A percentile compares a stretch with the other conserved stretches of the same genome.
These are phyloP conservation scores for Carpatolechia fugitivella DNA, from an alignment of 2,888 invertebrate species.

Conservation along the genomic window DNA sequence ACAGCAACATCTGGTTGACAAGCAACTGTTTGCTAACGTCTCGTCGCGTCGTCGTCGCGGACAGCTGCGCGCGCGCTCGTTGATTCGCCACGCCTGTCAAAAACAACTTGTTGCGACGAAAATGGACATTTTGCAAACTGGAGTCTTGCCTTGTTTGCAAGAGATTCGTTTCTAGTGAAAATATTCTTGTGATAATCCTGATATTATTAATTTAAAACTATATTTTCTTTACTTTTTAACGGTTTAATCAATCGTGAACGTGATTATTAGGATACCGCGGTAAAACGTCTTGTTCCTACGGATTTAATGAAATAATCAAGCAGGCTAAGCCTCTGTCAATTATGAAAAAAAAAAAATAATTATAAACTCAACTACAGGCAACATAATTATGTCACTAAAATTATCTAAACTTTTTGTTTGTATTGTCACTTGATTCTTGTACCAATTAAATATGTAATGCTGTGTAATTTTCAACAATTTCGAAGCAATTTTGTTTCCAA, in stretches of 20 bases:
- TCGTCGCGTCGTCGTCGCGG: conserved; percentile 15
- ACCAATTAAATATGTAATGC: background rate
- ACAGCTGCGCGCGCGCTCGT: conserved; percentile 38
- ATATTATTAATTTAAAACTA: no score
- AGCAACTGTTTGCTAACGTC: conserved; percentile 38
- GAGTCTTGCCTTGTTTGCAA: background rate
- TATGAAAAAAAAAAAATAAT: no score
- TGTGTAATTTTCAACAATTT: background rate
- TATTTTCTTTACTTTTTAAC: no score
- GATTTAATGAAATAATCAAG: no score
- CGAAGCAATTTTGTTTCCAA: background rate
- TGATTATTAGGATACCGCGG: no score
- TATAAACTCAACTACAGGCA: no score
- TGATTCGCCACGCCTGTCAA: conserved; percentile 35
- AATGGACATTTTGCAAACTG: background rate
- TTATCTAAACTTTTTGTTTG: background rate
- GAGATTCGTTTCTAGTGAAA: background rate
- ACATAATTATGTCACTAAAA: background rate
- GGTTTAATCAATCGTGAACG: no score
- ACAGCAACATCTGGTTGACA: conserved; percentile 42
- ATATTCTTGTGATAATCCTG: no score
- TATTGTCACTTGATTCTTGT: background rate
- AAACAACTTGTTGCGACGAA: background rate
- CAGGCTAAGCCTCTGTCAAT: no score
- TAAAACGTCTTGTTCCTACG: no score